Evolutionary conservation across 2,888 invertebrate species (phyloP), one percentile per base, ranked within the genome.

Genomic region (Drosophila cracens): DNA sequence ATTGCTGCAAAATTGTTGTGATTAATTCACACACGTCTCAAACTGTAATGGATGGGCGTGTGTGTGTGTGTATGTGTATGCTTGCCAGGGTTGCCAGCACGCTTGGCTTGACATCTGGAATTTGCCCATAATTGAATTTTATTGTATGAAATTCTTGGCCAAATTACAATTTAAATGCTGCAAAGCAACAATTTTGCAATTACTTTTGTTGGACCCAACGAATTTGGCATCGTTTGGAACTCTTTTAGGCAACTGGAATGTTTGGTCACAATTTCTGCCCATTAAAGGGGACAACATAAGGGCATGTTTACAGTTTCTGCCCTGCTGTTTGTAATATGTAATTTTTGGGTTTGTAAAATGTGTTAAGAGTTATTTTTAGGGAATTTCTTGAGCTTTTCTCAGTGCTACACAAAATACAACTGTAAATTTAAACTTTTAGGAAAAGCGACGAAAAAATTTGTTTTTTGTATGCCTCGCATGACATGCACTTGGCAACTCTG

Each of bases 81-180:
- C 6, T n/a, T n/a, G 31, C 31, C 52, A 75, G 62, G 38, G 57
- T 54, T 69, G 51, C 64, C 76, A 60, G 16, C 40, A 36, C 27
- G 27, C 21, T 29, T n/a, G 10, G 21, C 31, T 52, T 51, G 21
- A 29, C 67, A 56, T 33, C 52, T 31, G 66, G 36, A 54, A 53
- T 69, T 62, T 60, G 10, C 11, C 65, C 57, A 73, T 87, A 87
- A 86, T 86, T 83, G 71, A 74, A 82, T 87, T 82, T 72, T 49
- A 84, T 79, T 82, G 64, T 71, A 57, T 56, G 43, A 79, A 81
- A 84, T 88, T 86, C 86, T 70, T 81, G 68, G 8, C 64, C 36
- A 86, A 83, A 86, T 74, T 75, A 74, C 83, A 83, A 72, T 76
- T 74, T 66, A 74, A 81, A 40, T 68, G 56, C 53, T 53, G 48